phyloP scores from a whole-genome alignment of 2,113 vertebrate genomes.

The Bambusicola thoracicus region DNA sequence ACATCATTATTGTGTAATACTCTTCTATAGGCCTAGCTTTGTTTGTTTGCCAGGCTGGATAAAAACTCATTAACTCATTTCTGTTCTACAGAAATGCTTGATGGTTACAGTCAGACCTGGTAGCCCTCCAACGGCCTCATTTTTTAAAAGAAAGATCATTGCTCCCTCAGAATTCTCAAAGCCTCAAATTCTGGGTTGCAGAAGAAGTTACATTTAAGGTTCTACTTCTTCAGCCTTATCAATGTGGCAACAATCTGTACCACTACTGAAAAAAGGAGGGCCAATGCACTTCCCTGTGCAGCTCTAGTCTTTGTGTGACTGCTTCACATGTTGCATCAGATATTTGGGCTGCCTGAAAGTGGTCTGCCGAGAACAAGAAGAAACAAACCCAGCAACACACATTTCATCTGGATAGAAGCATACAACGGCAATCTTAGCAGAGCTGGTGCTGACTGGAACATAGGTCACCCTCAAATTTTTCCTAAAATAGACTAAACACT shows the following conservation, averaged over 20 bases:
- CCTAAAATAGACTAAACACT: neutral
- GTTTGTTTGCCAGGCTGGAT: neutral
- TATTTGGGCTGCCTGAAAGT: neutral
- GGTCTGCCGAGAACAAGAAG: neutral
- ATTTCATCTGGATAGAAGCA: neutral
- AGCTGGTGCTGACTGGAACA: neutral
- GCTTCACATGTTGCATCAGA: rapidly evolving
- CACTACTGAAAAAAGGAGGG: neutral
- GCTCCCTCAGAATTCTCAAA: neutral
- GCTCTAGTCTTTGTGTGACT: neutral
- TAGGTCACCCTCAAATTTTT: neutral
- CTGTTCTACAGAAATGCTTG: neutral
- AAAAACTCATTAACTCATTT: neutral
- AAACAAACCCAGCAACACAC: neutral
- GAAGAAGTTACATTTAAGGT: neutral
- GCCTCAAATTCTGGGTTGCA: neutral
- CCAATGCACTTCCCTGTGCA: neutral
- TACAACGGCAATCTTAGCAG: rapidly evolving
- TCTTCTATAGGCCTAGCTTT: neutral
- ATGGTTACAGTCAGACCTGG: neutral
- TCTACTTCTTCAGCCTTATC: neutral
- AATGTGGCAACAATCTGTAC: neutral
- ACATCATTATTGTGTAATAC: neutral
- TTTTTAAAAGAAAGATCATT: neutral
- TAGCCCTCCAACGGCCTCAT: neutral